Conservation (phyloP, 2,888 invertebrate genomes). For the Yponomeuta evonymella region DNA sequence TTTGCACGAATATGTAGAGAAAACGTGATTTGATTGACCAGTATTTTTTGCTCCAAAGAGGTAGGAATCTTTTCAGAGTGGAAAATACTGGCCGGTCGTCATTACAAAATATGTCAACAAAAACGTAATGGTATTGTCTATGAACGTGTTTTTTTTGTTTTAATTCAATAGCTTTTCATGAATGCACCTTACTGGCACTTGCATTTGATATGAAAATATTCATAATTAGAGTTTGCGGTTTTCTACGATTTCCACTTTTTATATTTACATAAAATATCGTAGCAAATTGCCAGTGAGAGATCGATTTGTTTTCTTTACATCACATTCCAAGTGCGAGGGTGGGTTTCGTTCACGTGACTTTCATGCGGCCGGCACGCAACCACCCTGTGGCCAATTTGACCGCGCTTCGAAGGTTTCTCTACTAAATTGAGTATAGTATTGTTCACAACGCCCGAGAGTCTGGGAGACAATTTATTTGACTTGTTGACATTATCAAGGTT, state of each 20-base stretch:
- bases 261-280: too few relatives aligned
- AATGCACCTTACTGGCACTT: not conserved
- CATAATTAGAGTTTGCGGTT: too few relatives aligned
- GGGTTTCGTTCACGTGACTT: slow-evolving; percentile 6
- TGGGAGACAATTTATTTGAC: not conserved
- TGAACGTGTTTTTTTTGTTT: not conserved
- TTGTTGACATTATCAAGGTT: slow-evolving; percentile 7
- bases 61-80: not conserved
- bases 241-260: too few relatives aligned
- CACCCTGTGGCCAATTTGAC: slow-evolving; percentile 23
- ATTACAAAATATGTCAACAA: not conserved
- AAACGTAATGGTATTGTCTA: not conserved
- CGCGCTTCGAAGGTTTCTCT: slow-evolving; percentile 26
- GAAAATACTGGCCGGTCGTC: not conserved
- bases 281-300: too few relatives aligned
- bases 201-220: not conserved
- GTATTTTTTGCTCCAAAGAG: not conserved
- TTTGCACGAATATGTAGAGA: not conserved
- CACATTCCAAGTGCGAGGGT: not conserved
- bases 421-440: slow-evolving; percentile 15
- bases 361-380: slow-evolving; percentile 26
- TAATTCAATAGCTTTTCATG: too few relatives aligned
- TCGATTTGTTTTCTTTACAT: too few relatives aligned
- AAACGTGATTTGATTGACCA: not conserved
- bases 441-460: not conserved